phyloP scores from a whole-genome alignment of 2,797 vertebrate species.

The Cyprinella venusta region DNA sequence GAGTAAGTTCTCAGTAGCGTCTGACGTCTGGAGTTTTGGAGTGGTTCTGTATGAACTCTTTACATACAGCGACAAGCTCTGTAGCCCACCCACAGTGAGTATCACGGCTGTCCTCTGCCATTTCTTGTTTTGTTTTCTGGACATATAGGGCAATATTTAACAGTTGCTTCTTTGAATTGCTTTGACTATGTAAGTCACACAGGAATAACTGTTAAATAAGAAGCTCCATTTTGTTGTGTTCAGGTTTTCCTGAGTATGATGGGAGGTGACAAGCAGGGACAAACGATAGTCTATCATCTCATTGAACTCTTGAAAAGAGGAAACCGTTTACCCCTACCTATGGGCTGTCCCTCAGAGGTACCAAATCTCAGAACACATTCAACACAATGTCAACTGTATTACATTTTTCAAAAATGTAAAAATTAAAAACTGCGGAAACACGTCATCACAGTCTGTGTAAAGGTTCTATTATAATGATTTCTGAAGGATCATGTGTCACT shows the following conservation, averaged over 20 bases:
- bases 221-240: background rate
- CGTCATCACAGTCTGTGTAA: background rate
- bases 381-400: background rate
- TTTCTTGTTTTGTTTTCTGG: background rate
- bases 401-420: background rate
- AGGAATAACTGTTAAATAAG: background rate
- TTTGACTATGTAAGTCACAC: background rate
- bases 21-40: slow-evolving; percentile 98
- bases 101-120: background rate
- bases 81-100: slow-evolving; percentile 93
- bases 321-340: slow-evolving; percentile 86
- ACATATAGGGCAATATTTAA: slow-evolving; percentile 15
- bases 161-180: background rate
- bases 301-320: slow-evolving; percentile 90
- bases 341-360: slow-evolving; percentile 91
- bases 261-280: slow-evolving; percentile 96
- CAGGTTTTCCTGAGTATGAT: slow-evolving; percentile 98
- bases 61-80: slow-evolving; percentile 94
- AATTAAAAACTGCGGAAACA: background rate
- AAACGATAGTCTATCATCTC: slow-evolving; percentile 98
- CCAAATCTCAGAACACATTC: slow-evolving; percentile 15
- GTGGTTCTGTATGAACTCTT: slow-evolving; percentile 97
- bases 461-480: background rate
- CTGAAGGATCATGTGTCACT: background rate
- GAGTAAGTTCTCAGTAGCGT: slow-evolving; percentile 97